Evolutionary conservation across 2,113 vertebrate genomes (phyloP), one percentile per base, ranked within the genome.

Genomic region (Climacteris rufus): DNA sequence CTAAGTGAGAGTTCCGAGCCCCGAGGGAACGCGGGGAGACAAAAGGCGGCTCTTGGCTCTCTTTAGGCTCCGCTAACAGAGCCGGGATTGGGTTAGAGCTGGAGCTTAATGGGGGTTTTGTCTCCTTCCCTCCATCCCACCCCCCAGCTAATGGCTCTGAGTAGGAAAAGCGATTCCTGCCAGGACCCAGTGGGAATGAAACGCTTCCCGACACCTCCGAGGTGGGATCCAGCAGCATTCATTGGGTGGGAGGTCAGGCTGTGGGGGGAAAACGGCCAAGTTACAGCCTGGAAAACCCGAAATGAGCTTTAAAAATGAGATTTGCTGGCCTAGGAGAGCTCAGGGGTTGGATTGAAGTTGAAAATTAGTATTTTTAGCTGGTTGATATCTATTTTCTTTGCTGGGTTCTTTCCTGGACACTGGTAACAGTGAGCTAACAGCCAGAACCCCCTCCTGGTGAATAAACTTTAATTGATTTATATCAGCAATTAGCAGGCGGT

Each of bases 31-130:
- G 45, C 11, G 15, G 28, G 74, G 59, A 89, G 75, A 95, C 97
- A 97, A 33, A 95, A 97, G 93, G 89, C 19, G 37, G n/a, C 71
- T 88, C 89, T 94, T 77, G 76, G n/a, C 79, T 90, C 78, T 56
- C 89, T 50, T 60, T 45, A 83, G 37, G 37, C 12, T 68, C 56
- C 47, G 37, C 94, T 90, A 76, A 20, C 76, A 83, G 87, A 56
- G 66, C 69, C 40, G 23, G 68, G 92, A 92, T 96, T 97, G 65
- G 54, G 70, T 90, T 84, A 83, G 64, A 0, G 33, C 90, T 53
- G 74, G 56, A 27, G 18, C 50, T 72, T 95, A 84, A 91, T 96
- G 85, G 57, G 40, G 28, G 19, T 33, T 83, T 65, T 59, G 74
- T 80, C 86, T 95, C 81, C 87, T 88, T 80, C 49, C 76, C 90